Base-by-base conservation (phyloP, 2,888 invertebrate species). In the Gymnosoma rotundatum region DNA sequence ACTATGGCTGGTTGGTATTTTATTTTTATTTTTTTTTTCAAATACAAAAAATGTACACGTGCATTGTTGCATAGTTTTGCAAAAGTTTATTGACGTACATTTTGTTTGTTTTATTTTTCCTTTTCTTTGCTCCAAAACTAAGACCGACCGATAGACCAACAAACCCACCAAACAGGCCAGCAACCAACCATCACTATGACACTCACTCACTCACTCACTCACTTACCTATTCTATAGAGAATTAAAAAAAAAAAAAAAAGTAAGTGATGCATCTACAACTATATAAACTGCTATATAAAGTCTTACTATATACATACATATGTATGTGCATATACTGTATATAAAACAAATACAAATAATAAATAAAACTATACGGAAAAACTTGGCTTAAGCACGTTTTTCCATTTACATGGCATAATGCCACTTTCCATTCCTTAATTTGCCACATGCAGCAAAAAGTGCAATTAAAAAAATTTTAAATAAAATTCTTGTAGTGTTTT, bases 61-160 rank as follows among this genome's bases (percentile, higher is more conserved):
- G 84, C 84, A 84, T 81, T 76, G 75, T 80, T 83, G 79, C 83
- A 83, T 83, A 83, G 81, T 81, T 84, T 78, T 84, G 84, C 75
- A 84, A 81, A 84, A 84, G 84, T 84, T 84, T 84, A 84, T 84
- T 84, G 84, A 84, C 84, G 84, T 81, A 84, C 64, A 81, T 81
- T 83, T 83, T 79, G 20, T 78, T 45, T 8, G 6, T 78, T 58
- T 42, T 78, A 36, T 69, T 69, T 78, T 21, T 18, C 18, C 21
- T 67, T 32, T 14, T 32, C 16, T 69, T 63, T 67, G 67, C 60
- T 78, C 72, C 70, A 79, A 72, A 72, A 79, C 50, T 45, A 78
- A 81, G 78, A 84, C 81, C 84, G 84, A 84, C 84, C 84, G 84
- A 84, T 78, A 84, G 84, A 84, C 84, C 84, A 84, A 84, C 84